These are phyloP conservation scores for Ormyrus labotus DNA, from an alignment of 2,888 invertebrate genomes.

Conservation along the genomic window DNA sequence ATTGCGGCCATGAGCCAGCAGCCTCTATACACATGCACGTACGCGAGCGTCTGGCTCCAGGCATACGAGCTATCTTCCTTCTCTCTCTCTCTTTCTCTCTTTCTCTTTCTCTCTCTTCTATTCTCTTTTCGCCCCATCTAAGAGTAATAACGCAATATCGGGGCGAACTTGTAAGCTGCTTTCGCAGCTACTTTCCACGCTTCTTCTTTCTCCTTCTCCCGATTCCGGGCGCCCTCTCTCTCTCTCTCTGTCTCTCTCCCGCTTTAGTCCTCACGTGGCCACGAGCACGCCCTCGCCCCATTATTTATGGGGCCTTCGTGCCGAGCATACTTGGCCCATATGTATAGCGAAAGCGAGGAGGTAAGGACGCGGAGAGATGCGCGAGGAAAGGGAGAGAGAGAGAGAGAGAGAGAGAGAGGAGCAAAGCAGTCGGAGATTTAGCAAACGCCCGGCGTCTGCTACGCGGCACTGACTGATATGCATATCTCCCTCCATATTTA, in stretches of 20 bases:
- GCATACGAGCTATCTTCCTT: constrained; percentile 23
- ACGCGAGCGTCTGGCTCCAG: background rate
- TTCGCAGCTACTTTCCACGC: constrained; percentile 65
- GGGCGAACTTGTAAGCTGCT: constrained; percentile 67
- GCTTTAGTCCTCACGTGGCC: background rate
- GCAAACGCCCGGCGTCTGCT: background rate
- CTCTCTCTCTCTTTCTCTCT: constrained; percentile 12
- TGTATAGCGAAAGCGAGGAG: constrained; percentile 37
- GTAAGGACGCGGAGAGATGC: background rate
- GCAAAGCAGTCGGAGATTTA: constrained; percentile 32
- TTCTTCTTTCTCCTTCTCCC: background rate
- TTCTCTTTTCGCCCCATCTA: constrained; percentile 23
- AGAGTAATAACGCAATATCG: constrained; percentile 71
- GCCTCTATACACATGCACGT: background rate
- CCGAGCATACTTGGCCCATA: constrained; percentile 65
- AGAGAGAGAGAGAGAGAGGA: background rate
- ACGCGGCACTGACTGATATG: constrained; percentile 17
- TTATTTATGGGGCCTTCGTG: constrained; percentile 72
- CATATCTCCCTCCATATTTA: background rate
- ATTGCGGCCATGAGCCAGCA: constrained; percentile 58
- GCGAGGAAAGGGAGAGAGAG: background rate
- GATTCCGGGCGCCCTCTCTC: constrained; percentile 18
- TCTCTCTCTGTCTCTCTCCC: constrained; percentile 2
- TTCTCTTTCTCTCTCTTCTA: too few species aligned
- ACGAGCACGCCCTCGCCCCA: constrained; percentile 38